Conservation (phyloP, 2,797 vertebrate species). For the Lophius americanus region DNA sequence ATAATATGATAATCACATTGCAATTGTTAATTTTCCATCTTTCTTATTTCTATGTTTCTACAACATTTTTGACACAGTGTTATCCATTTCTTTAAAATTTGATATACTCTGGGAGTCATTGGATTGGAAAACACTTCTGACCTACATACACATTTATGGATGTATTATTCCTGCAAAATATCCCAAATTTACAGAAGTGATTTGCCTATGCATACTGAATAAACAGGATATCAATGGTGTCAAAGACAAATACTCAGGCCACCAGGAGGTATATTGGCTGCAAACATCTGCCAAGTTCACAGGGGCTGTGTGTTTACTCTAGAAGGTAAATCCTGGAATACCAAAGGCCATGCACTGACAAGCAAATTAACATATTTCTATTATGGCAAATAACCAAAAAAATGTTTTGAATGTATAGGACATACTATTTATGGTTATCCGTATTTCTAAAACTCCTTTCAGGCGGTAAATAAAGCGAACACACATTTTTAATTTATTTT, state of each 20-base stretch:
- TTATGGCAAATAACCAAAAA: slow-evolving; percentile 6
- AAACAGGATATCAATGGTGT: slow-evolving; percentile 75
- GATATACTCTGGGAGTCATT: slow-evolving; percentile 1
- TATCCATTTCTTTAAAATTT: background rate
- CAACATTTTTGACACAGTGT: background rate
- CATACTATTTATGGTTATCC: background rate
- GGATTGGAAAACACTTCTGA: slow-evolving; percentile 44
- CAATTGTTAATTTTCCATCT: background rate
- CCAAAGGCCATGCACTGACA: slow-evolving; percentile 60
- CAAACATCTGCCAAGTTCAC: slow-evolving; percentile 75
- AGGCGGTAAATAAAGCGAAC: slow-evolving; percentile 2
- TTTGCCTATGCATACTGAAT: slow-evolving; percentile 75
- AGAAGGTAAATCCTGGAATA: slow-evolving; percentile 46
- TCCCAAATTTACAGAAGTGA: slow-evolving; percentile 67
- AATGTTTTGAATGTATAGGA: background rate
- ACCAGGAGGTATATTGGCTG: slow-evolving; percentile 57
- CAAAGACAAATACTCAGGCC: slow-evolving; percentile 66
- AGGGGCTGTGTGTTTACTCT: slow-evolving; percentile 59
- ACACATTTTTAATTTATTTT: too few relatives aligned
- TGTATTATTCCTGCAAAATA: slow-evolving; percentile 61
- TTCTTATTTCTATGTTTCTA: background rate
- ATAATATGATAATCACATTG: background rate
- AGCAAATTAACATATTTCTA: slow-evolving; percentile 44
- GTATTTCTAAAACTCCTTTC: background rate
- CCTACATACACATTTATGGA: slow-evolving; percentile 44